Evolutionary conservation across 2,113 vertebrate species (phyloP).

Genomic region (Takifugu flavidus): DNA sequence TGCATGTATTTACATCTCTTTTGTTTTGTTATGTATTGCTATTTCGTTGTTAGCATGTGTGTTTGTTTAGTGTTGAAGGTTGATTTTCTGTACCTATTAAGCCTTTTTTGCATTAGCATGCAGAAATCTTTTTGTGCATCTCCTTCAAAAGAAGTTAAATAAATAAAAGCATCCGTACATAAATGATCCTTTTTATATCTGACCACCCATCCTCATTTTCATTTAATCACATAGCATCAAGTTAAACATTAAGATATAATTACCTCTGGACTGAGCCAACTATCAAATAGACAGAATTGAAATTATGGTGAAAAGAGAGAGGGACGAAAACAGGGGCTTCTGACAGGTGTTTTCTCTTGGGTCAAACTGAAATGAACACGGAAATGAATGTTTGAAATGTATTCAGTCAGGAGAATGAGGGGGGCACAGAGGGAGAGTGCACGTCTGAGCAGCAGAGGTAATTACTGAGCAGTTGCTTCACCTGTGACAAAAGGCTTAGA

Average conservation of each 20-base stretch:
- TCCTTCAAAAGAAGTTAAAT: conserved; percentile 11
- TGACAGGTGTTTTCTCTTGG: conserved; percentile 67
- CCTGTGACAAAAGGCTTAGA: conserved; percentile 72
- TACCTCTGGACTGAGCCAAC: conserved; percentile 52
- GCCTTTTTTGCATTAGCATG: too few relatives aligned
- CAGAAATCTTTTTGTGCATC: too few relatives aligned
- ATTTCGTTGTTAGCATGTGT: too few relatives aligned
- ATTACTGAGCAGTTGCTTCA: conserved; percentile 72
- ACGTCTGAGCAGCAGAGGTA: conserved; percentile 60
- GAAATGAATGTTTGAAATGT: conserved; percentile 69
- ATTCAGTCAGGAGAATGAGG: conserved; percentile 24
- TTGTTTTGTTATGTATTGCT: too few relatives aligned
- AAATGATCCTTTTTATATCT: conserved; percentile 58
- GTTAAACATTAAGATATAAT: conserved; percentile 63
- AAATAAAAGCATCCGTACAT: conserved; percentile 20
- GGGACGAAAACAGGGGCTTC: conserved; percentile 20
- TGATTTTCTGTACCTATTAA: too few relatives aligned
- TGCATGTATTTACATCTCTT: too few relatives aligned
- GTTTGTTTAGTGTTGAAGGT: too few relatives aligned
- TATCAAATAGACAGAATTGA: conserved; percentile 29
- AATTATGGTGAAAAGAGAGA: conserved; percentile 3
- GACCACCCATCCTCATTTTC: conserved; percentile 56
- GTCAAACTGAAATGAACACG: conserved; percentile 64
- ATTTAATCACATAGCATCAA: conserved; percentile 61
- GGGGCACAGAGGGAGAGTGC: conserved; percentile 9